A percentile compares a stretch with the other conserved stretches of the same genome.
Conservation (phyloP, 92 coral and sea anemone genomes). For the Chrysogorgia sp. region DNA sequence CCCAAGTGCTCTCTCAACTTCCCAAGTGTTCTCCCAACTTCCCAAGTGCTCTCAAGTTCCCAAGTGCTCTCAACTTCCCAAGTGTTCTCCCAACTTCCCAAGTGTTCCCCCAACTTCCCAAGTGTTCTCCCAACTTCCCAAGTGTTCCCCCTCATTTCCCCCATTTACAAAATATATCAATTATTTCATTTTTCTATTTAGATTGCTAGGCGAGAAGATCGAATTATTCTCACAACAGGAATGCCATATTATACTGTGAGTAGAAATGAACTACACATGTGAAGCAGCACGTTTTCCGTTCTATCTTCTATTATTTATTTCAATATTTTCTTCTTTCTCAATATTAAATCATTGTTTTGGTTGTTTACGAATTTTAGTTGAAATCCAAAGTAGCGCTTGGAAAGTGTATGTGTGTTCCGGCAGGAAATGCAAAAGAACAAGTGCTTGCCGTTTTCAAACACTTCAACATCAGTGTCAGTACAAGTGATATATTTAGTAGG, state of each 20-base stretch:
- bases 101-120: too few relatives aligned
- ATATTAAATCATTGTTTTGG: neutral
- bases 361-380: constrained; percentile 53
- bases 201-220: constrained; percentile 74
- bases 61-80: too few relatives aligned
- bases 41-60: neutral
- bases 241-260: constrained; percentile 76
- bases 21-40: too few relatives aligned
- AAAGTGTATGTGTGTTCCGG: constrained; percentile 86
- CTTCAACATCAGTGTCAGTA: constrained; percentile 81
- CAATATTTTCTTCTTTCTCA: neutral
- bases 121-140: too few relatives aligned
- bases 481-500: constrained; percentile 87
- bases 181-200: constrained; percentile 41
- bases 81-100: too few relatives aligned
- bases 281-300: too few relatives aligned
- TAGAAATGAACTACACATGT: neutral
- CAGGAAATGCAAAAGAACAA: constrained; percentile 76
- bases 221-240: constrained; percentile 85
- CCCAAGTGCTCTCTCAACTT: too few relatives aligned
- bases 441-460: constrained; percentile 77
- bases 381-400: constrained; percentile 86
- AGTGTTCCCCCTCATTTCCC: too few relatives aligned
- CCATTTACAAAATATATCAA: too few relatives aligned
- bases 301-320: neutral